A percentile compares a stretch with the other conserved stretches of the same genome.
Evolutionary conservation across 2,797 vertebrate genomes (phyloP).

Genomic region (Centroberyx gerrardi): DNA sequence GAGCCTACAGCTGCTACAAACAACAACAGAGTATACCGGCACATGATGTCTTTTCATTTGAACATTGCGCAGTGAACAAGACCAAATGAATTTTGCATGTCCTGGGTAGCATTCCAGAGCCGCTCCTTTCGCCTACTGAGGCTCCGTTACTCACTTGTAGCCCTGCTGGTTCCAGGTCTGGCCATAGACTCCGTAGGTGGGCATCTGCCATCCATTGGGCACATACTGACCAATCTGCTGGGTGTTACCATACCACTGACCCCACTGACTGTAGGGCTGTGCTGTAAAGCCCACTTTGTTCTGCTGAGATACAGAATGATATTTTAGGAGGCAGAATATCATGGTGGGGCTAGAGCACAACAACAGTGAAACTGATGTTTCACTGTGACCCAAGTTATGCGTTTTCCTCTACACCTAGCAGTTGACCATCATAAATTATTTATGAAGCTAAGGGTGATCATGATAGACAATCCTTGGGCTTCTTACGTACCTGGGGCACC

Average conservation of each 20-base stretch:
- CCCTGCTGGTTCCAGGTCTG: conserved; percentile 98
- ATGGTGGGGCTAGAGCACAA: not conserved
- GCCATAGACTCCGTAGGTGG: conserved; percentile 93
- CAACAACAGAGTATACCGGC: no score
- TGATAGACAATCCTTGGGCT: conserved; percentile 1
- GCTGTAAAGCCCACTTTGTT: conserved; percentile 94
- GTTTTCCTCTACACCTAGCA: no score
- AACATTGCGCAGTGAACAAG: not conserved
- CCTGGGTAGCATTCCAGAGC: not conserved
- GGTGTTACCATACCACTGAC: conserved; percentile 95
- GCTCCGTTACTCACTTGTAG: conserved; percentile 90
- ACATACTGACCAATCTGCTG: conserved; percentile 97
- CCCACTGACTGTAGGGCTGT: conserved; percentile 95
- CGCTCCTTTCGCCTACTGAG: no score
- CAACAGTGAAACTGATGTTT: not conserved
- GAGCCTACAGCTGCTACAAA: no score
- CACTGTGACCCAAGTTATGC: no score
- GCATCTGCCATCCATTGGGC: conserved; percentile 97
- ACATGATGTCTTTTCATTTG: not conserved
- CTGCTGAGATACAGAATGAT: conserved; percentile 79
- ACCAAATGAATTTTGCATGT: not conserved
- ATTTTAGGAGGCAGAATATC: conserved; percentile 49
- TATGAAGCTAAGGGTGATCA: no score
- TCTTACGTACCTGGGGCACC: conserved; percentile 82
- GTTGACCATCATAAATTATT: no score